Evolutionary conservation across 2,888 invertebrate species (phyloP), one percentile per base, ranked within the genome.

Genomic region (Drosophila pegasa): DNA sequence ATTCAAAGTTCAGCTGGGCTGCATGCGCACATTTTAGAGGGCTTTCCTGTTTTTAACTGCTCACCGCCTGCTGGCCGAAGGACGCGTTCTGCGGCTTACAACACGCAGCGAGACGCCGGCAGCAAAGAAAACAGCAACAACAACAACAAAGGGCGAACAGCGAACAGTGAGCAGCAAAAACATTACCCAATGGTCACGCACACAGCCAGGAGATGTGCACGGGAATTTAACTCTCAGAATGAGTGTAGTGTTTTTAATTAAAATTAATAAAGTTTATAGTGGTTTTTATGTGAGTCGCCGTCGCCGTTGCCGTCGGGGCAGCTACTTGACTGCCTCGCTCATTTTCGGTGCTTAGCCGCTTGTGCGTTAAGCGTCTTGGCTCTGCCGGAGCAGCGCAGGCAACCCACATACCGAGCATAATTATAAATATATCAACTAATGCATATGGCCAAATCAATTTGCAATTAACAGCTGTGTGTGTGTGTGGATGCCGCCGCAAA

Each of bases 181-280:
- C 57, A 80, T 63, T 68, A 61, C 58, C 76, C 76, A 75, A 78
- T 62, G 71, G 81, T 81, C 78, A 78, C 78, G 71, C 64, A 75
- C 75, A 65, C 58, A 40, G 45, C 20, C 38, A 52, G 38, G 50
- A 74, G 79, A 66, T 74, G 75, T 74, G 66, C 63, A 66, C 70
- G 78, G 66, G 66, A 69, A 75, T 80, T 84, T 69, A 84, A 84
- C 81, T 87, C 81, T 64, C 68, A 70, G 86, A 85, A 78, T 82
- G 88, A 85, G 88, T 83, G 70, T 77, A 84, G 87, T 86, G 88
- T 75, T 84, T 84, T 84, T 84, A 88, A 84, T 84, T 84, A 84
- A 84, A 84, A 86, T 88, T 84, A 84, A 84, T 84, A 84, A 88
- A 84, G 88, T 88, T 88, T 88, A 69, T 73, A 84, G 80, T 78